Percentiles rank a stretch among this genome's conserved stretches.
phyloP scores from a whole-genome alignment of 1,140 invertebrate genomes.

The Diachasma alloeum region DNA sequence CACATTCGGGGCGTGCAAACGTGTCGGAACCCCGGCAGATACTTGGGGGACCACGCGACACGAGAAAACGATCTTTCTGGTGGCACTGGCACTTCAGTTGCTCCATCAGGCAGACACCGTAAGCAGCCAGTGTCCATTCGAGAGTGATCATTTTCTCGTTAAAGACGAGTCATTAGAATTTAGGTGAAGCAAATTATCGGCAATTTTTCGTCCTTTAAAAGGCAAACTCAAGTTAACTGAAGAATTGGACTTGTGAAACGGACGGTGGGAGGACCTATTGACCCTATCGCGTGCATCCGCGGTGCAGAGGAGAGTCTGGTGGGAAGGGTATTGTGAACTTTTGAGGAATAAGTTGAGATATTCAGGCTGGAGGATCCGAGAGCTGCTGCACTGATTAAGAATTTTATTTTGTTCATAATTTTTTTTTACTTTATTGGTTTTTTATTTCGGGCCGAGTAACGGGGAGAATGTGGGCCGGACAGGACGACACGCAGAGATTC shows the following conservation, averaged over 20 bases:
- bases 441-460: not conserved
- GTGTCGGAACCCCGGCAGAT: not conserved
- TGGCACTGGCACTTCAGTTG: constrained; percentile 7
- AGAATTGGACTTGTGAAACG: not conserved
- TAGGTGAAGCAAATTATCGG: not conserved
- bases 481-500: constrained; percentile 56
- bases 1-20: not conserved
- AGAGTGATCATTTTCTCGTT: not conserved
- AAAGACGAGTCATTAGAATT: not conserved
- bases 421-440: constrained; percentile 8
- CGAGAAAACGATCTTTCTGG: not conserved
- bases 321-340: constrained; percentile 17
- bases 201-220: not conserved
- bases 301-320: constrained; percentile 9
- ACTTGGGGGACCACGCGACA: constrained; percentile 7
- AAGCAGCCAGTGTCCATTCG: not conserved
- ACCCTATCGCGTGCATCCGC: constrained; percentile 24
- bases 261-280: constrained; percentile 14
- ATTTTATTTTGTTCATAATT: not conserved
- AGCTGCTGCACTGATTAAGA: not conserved
- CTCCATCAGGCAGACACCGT: not conserved
- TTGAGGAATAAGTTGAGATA: not conserved
- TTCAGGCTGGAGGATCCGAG: not conserved
- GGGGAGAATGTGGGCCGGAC: constrained; percentile 55
- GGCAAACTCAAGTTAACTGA: not conserved